Conservation (phyloP, 2,113 vertebrate species). For the Anoura caudifer region DNA sequence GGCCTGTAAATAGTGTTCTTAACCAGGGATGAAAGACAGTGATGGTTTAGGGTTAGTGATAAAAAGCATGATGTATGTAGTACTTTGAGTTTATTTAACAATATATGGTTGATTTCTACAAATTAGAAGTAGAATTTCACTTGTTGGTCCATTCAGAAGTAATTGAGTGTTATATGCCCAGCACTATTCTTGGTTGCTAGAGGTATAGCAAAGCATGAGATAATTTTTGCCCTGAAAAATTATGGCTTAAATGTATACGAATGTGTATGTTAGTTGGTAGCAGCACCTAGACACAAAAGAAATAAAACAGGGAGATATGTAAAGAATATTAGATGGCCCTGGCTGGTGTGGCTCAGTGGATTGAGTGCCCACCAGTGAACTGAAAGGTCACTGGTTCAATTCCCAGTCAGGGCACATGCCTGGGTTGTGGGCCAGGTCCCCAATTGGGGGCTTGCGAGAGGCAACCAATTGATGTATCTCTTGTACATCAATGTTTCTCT, state of each 20-base stretch:
- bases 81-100: not conserved
- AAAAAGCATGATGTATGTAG: not conserved
- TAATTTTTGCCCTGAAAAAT: not conserved
- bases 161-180: not conserved
- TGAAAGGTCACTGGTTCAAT: too few species aligned
- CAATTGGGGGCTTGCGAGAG: too few species aligned
- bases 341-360: too few species aligned
- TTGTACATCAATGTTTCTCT: too few species aligned
- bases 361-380: too few species aligned
- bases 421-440: too few species aligned
- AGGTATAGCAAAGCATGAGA: not conserved
- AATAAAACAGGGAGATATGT: not conserved
- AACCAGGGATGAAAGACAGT: not conserved
- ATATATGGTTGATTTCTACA: not conserved
- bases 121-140: not conserved
- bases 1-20: not conserved
- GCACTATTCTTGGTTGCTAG: not conserved
- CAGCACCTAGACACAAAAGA: not conserved
- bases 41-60: not conserved
- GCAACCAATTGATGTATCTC: too few species aligned
- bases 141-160: not conserved
- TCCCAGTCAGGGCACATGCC: too few species aligned
- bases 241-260: not conserved
- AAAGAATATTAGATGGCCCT: not conserved
- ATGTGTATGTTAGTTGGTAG: not conserved